A percentile compares a stretch with the other conserved stretches of the same genome.
Evolutionary conservation across 2,113 vertebrate species (phyloP).

Genomic region (Archilochus colubris): DNA sequence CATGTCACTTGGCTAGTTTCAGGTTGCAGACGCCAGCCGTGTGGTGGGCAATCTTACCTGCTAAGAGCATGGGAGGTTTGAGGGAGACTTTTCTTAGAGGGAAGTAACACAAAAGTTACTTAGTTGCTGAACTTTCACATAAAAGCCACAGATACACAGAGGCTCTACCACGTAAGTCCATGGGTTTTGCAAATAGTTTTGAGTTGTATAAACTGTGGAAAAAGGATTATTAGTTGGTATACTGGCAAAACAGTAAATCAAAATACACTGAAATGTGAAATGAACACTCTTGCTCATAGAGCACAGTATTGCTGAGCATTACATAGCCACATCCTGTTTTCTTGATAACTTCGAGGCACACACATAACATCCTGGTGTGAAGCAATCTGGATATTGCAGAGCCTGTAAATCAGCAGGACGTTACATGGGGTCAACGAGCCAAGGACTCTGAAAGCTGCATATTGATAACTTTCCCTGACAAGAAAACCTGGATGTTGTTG

Average conservation of each 20-base stretch:
- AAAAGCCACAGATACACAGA: neutral
- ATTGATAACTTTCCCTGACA: neutral
- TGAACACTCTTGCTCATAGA: neutral
- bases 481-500: neutral
- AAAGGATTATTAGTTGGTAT: neutral
- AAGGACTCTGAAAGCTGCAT: neutral
- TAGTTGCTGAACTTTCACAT: neutral
- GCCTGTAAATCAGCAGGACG: neutral
- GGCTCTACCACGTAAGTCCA: neutral
- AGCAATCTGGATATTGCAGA: neutral
- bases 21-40: neutral
- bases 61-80: neutral
- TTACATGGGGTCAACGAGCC: neutral
- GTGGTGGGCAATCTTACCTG: neutral
- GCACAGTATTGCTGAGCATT: rapidly evolving
- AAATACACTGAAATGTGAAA: neutral
- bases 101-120: neutral
- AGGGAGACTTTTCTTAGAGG: neutral
- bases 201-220: neutral
- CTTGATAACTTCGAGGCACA: neutral
- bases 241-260: neutral
- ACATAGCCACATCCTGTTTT: neutral
- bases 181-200: neutral
- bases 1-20: neutral
- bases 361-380: neutral